phyloP scores from a whole-genome alignment of 2,113 vertebrate species.

The Pontoporia blainvillei region DNA sequence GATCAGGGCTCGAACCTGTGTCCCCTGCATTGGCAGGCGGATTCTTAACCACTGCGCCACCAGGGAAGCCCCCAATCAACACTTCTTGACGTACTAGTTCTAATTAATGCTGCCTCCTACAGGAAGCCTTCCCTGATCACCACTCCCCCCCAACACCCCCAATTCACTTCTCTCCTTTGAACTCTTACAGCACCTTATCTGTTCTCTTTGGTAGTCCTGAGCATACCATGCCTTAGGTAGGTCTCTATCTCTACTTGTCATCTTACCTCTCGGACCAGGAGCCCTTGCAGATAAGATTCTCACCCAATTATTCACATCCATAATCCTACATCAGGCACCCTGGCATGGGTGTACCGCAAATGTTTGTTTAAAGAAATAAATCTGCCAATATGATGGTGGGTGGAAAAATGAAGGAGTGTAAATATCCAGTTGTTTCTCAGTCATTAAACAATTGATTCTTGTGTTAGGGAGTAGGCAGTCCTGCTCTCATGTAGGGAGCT shows the following conservation, averaged over 20 bases:
- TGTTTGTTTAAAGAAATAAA: not conserved
- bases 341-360: not conserved
- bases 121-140: not conserved
- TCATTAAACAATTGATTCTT: not conserved
- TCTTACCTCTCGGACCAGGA: not conserved
- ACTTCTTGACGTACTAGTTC: not conserved
- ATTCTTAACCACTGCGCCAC: too few species aligned
- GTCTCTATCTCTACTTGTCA: not conserved
- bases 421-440: not conserved
- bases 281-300: not conserved
- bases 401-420: not conserved
- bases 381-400: not conserved
- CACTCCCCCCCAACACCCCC: not conserved
- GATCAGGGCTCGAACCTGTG: too few species aligned
- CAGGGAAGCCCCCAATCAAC: not conserved
- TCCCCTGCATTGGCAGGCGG: too few species aligned
- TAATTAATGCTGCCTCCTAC: not conserved
- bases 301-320: not conserved
- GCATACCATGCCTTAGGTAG: not conserved
- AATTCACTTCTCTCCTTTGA: not conserved
- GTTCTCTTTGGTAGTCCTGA: not conserved
- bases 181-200: not conserved
- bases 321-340: not conserved
- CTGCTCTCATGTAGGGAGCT: not conserved
- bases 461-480: not conserved